Evolutionary conservation across 2,888 invertebrate genomes (phyloP).

Genomic region (Amiota minor): DNA sequence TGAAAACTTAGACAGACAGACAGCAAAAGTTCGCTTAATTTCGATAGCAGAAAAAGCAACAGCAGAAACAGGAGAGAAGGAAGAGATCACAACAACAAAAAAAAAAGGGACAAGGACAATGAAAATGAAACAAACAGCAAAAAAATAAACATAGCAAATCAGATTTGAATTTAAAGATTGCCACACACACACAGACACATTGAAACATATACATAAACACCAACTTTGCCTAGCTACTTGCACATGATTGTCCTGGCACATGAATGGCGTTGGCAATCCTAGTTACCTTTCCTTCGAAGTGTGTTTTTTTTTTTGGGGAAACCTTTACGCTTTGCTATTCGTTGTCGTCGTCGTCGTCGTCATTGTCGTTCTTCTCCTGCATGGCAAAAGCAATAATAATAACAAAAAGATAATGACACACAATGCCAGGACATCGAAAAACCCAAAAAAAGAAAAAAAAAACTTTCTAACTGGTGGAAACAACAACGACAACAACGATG

Average conservation of each 20-base stretch:
- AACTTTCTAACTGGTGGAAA: neutral
- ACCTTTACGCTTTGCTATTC: conserved; percentile 38
- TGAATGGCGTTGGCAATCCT: neutral
- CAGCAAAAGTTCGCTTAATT: conserved; percentile 56
- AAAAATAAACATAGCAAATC: conserved; percentile 53
- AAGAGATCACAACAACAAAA: conserved; percentile 6
- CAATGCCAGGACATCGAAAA: conserved; percentile 24
- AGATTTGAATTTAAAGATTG: conserved; percentile 71
- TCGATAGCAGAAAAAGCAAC: conserved; percentile 43
- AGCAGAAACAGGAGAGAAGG: conserved; percentile 40
- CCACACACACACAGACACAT: neutral
- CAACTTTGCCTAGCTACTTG: neutral
- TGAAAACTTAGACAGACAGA: conserved; percentile 5
- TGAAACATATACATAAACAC: neutral
- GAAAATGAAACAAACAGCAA: conserved; percentile 14
- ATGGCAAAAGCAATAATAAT: conserved; percentile 15
- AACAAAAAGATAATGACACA: conserved; percentile 66
- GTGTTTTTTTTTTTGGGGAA: conserved; percentile 32
- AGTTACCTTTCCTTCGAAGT: conserved; percentile 6
- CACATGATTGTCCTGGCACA: neutral
- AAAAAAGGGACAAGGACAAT: neutral
- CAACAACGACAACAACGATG: neutral
- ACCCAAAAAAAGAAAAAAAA: conserved; percentile 21
- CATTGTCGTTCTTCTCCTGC: conserved; percentile 46
- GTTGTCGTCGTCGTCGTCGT: conserved; percentile 10